phyloP scores from a whole-genome alignment of 1,140 invertebrate genomes.

The Cyclina sinensis region DNA sequence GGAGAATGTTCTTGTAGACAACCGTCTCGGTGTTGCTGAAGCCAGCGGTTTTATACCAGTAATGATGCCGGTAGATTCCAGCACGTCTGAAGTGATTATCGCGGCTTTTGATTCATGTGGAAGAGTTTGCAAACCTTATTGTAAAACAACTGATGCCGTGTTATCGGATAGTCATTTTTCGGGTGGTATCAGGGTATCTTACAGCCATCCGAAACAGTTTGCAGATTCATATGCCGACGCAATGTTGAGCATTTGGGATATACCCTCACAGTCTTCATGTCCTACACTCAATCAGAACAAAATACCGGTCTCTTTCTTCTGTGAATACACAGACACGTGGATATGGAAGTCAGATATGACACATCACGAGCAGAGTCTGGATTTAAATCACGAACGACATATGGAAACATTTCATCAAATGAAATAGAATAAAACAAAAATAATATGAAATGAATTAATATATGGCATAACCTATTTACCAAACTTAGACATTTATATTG shows the following conservation, averaged over 20 bases:
- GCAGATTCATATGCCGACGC: slow-evolving; percentile 66
- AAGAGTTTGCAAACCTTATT: slow-evolving; percentile 68
- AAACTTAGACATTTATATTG: too few species aligned
- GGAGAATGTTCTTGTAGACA: slow-evolving; percentile 79
- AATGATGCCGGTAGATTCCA: slow-evolving; percentile 64
- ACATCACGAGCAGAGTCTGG: too few species aligned
- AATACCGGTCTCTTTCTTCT: slow-evolving; percentile 69
- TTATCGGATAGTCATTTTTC: slow-evolving; percentile 52
- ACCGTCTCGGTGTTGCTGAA: slow-evolving; percentile 75
- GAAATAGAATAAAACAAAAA: too few species aligned
- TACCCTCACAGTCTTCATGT: slow-evolving; percentile 54
- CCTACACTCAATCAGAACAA: slow-evolving; percentile 60
- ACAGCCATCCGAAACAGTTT: slow-evolving; percentile 59
- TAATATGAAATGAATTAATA: too few species aligned
- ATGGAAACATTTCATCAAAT: too few species aligned
- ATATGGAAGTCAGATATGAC: slow-evolving; percentile 34
- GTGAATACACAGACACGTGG: slow-evolving; percentile 70
- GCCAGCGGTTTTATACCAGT: slow-evolving; percentile 77
- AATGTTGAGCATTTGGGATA: slow-evolving; percentile 62
- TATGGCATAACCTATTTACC: too few species aligned
- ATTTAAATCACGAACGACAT: too few species aligned
- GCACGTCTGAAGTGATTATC: slow-evolving; percentile 62
- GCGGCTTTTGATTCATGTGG: slow-evolving; percentile 72
- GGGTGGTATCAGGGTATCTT: slow-evolving; percentile 63
- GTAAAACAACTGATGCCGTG: slow-evolving; percentile 1